Percentiles rank a stretch among this genome's conserved stretches.
Conservation (phyloP, 1,140 invertebrate genomes). For the Camponotus vicinus region DNA sequence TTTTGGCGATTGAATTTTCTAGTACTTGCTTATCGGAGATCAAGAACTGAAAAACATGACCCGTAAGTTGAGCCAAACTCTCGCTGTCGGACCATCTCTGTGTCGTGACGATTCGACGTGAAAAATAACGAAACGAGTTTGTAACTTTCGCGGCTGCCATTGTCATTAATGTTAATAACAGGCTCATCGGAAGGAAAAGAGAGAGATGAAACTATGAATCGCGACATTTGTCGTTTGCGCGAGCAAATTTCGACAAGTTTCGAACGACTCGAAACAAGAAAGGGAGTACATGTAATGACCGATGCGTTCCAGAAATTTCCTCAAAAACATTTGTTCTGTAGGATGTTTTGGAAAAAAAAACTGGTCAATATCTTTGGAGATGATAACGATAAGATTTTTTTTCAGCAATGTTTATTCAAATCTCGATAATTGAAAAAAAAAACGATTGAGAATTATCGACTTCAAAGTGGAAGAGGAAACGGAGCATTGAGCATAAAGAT, state of each 20-base stretch:
- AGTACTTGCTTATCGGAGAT: slow-evolving; percentile 83
- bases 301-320: slow-evolving; percentile 12
- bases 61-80: slow-evolving; percentile 78
- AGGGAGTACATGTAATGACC: background rate
- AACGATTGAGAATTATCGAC: background rate
- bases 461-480: background rate
- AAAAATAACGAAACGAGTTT: background rate
- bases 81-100: background rate
- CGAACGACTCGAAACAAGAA: background rate
- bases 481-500: background rate
- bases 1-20: slow-evolving; percentile 70
- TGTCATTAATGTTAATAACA: slow-evolving; percentile 35
- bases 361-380: slow-evolving; percentile 25
- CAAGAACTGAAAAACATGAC: slow-evolving; percentile 83
- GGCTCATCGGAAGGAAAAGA: background rate
- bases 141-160: slow-evolving; percentile 31
- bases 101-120: background rate
- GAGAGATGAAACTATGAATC: background rate
- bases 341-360: background rate
- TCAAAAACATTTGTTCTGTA: slow-evolving; percentile 1
- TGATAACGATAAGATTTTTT: background rate
- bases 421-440: background rate
- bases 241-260: background rate
- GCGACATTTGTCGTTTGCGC: slow-evolving; percentile 14
- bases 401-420: background rate